A percentile compares a stretch with the other conserved stretches of the same genome.
These are phyloP conservation scores for Drosophila tanythrix DNA, from an alignment of 2,888 invertebrate genomes.

Conservation along the genomic window DNA sequence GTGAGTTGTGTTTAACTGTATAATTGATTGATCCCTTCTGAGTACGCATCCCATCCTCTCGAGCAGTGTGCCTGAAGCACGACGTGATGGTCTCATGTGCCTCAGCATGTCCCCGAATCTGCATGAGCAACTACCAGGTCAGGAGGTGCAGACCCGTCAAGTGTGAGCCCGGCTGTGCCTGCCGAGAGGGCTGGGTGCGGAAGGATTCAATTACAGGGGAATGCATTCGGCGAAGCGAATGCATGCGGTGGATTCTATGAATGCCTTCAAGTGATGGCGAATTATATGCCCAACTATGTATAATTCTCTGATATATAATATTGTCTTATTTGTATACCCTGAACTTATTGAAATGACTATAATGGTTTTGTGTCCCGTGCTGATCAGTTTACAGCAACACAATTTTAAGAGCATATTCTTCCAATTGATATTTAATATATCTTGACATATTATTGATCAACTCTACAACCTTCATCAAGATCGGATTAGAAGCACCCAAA, in stretches of 20 bases:
- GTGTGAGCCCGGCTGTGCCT: slow-evolving; percentile 36
- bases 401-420: too few species aligned
- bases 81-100: slow-evolving; percentile 26
- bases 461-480: too few species aligned
- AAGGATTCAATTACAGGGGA: slow-evolving; percentile 4
- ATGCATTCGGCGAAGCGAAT: slow-evolving; percentile 32
- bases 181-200: slow-evolving; percentile 29
- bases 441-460: too few species aligned
- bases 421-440: too few species aligned
- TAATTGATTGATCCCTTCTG: neutral
- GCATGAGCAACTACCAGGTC: neutral
- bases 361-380: neutral
- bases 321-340: neutral
- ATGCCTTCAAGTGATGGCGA: neutral
- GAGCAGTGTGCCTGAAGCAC: slow-evolving; percentile 20
- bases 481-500: too few species aligned
- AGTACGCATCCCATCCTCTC: neutral
- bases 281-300: neutral
- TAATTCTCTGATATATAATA: neutral
- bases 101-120: slow-evolving; percentile 33
- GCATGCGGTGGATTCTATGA: slow-evolving; percentile 41
- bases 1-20: slow-evolving; percentile 6
- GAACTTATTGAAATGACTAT: neutral
- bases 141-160: slow-evolving; percentile 17
- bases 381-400: too few species aligned